Evolutionary conservation across 1,140 invertebrate species (phyloP), one percentile per base, ranked within the genome.

Genomic region (Popillia japonica): DNA sequence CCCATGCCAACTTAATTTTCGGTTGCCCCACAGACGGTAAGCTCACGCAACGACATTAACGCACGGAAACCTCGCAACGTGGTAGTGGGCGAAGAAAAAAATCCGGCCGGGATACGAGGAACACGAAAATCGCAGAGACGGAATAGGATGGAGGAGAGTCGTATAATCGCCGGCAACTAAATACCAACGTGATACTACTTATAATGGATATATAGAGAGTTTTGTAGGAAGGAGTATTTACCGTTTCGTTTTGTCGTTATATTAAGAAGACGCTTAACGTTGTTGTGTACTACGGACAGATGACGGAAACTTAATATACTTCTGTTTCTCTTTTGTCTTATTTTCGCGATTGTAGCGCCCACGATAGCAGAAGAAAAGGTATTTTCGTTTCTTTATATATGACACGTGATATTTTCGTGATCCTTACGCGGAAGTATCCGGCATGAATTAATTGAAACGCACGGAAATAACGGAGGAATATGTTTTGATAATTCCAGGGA

Each of bases 281-380:
- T 4, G 27, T 34, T 34, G 27, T 34, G 27, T 34, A 48, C 44
- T 10, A n/a, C n/a, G n/a, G 14, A 14, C 48, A 17, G 48, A 55
- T 55, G 48, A 55, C 48, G 48, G 48, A 17, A 55, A n/a, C 48
- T 55, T 55, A 55, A 55, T 55, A 55, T 55, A 55, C 48, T 55
- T 55, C 17, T n/a, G 48, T 17, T 55, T 55, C 17, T 17, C 17
- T 55, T 55, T 55, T n/a, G 48, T n/a, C 6, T 55, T 55, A 17
- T 17, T 17, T 55, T 55, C 48, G 44, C 44, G 11, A 14, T 48
- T 48, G 44, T 48, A 48, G 44, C 44, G 44, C 14, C 27, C 27
- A 2, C 1, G 27, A 34, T 34, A 34, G 27, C n/a, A 55, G 48
- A 17, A 55, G 17, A 55, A 17, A 55, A 55, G 17, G 48, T 17